A percentile compares a stretch with the other conserved stretches of the same genome.
phyloP scores from a whole-genome alignment of 2,888 invertebrate species.

The Belgica antarctica region DNA sequence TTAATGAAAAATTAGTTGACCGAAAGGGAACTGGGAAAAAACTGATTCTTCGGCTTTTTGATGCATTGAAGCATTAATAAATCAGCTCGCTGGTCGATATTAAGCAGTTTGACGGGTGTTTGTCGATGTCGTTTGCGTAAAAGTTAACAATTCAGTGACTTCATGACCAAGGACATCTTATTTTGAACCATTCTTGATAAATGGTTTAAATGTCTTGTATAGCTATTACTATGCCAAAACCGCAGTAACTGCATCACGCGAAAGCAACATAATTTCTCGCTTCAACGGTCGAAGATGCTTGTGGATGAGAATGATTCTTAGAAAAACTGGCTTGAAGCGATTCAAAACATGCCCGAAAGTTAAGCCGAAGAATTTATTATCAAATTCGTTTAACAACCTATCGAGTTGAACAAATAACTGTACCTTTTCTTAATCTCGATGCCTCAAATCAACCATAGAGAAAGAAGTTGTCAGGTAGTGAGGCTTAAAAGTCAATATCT shows the following conservation, averaged over 20 bases:
- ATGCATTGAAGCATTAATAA: conserved; percentile 39
- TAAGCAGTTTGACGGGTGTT: not conserved
- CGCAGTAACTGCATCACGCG: conserved; percentile 9
- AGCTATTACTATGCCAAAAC: too few relatives aligned
- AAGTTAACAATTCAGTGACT: not conserved
- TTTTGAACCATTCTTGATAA: too few relatives aligned
- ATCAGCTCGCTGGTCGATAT: conserved; percentile 24
- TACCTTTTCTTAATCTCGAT: conserved; percentile 40
- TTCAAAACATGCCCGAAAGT: not conserved
- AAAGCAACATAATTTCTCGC: conserved; percentile 1
- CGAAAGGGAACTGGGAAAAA: not conserved
- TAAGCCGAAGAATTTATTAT: conserved; percentile 7
- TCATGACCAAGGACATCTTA: too few relatives aligned
- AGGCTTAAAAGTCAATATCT: conserved; percentile 37
- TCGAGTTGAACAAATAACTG: conserved; percentile 33
- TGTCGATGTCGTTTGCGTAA: too few relatives aligned
- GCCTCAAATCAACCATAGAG: conserved; percentile 4
- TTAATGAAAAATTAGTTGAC: conserved; percentile 39
- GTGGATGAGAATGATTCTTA: too few relatives aligned
- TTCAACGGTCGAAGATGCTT: not conserved
- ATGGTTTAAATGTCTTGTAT: too few relatives aligned
- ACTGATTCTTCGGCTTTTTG: not conserved
- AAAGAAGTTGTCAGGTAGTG: conserved; percentile 20
- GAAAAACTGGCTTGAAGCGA: not conserved
- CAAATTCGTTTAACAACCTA: not conserved